Base-by-base conservation (phyloP, 2,113 vertebrate genomes). In the Ageneiosus marmoratus region DNA sequence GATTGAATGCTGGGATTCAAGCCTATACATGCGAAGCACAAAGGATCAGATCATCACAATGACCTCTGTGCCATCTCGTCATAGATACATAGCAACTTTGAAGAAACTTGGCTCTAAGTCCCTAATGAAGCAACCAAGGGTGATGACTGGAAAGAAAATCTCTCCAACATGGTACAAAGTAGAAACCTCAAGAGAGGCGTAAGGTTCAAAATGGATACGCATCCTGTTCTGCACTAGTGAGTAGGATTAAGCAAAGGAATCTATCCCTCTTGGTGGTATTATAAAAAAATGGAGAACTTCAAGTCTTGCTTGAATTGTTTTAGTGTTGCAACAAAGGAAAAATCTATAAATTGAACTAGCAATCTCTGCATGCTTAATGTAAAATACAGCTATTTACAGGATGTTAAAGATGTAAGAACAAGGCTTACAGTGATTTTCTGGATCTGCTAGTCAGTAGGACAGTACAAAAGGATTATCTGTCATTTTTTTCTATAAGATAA, bases 171-270 rank as follows among this genome's bases (percentile, higher is more conserved):
- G 24, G 4, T 72, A 13, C 11, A 22, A 72, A 72, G 69, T n/a
- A 72, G 24, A 72, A 72, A 72, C 69, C 44, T 48, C 41, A 27
- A 27, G 69, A 44, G 24, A 72, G 5, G 12, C 46, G 44, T 12
- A n/a, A n/a, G 41, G 41, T 12, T 72, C 69, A 48, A 48, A n/a
- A 74, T 51, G 70, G 46, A 74, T 51, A 74, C 27, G 46, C 70
- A 32, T 29, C 46, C 46, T 72, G 69, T n/a, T 72, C 70, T 50
- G 15, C 70, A 50, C n/a, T 9, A 74, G n/a, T 20, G 46, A 50
- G n/a, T 51, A 46, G 44, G 70, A 32, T 74, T 74, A 74, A 8
- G 27, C 15, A 51, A 74, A 20, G 5, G 16, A 74, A 74, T 50
- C 70, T 20, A 18, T 50, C 32, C 70, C 1, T 29, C 46, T 29